Base-by-base conservation (phyloP, 2,797 vertebrate genomes). In the Centroberyx gerrardi region DNA sequence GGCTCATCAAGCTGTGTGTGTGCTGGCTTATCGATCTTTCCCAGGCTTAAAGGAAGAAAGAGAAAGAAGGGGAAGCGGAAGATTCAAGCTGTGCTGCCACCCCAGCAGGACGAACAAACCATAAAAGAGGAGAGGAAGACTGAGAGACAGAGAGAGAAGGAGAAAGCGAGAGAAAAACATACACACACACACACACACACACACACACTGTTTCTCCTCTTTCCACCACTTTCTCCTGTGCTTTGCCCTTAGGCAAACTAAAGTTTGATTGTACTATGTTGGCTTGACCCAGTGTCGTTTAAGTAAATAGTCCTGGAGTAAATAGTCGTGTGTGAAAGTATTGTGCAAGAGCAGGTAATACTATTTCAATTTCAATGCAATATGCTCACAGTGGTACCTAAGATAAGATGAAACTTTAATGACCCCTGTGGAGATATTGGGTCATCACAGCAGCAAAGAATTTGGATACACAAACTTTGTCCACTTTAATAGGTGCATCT, bases 11-110 rank as follows among this genome's bases (percentile, higher is more conserved):
- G 72, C 85, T 77, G 72, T 62, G 68, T 81, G 80, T 73, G 74
- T 76, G 81, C 73, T 15, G 82, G 80, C 81, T 87, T 90, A 93
- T 93, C 74, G 87, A 92, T 91, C 87, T 82, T 93, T 91, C 88
- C 85, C 92, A 92, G 87, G 89, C 87, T 90, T 89, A 86, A 69
- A 88, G 84, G 79, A 85, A 76, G 64, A 85, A 81, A 88, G 61
- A 68, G 69, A 70, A 69, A 56, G 42, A 18, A 76, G 49, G 74
- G 71, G 72, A 82, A 83, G 76, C n/a, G 52, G 31, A 69, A 73
- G 71, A 84, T 54, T 87, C 81, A 88, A 82, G 80, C 88, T 88
- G 89, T 75, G 84, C 72, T 74, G 70, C 81, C 83, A 76, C 62
- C 84, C 69, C 73, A 68, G 80, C 76, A 51, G 69, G 68, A 74